Evolutionary conservation across 2,113 vertebrate species (phyloP), one percentile per base, ranked within the genome.

Genomic region (Anser cygnoides): DNA sequence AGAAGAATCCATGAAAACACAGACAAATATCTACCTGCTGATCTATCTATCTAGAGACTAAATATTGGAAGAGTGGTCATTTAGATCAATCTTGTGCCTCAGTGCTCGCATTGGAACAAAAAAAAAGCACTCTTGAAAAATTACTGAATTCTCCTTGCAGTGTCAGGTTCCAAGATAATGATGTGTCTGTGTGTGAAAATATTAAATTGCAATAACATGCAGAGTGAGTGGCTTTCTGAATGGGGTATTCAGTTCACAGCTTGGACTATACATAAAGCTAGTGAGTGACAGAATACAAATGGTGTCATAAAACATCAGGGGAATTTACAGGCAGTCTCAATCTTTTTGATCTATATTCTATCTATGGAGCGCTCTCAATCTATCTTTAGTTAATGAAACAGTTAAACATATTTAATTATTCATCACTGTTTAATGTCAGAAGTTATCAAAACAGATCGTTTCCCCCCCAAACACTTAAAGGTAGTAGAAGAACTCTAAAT

Each of bases 171-270:
- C 99, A 97, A 97, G 98, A 98, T 99, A 99, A 99, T 98, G 99
- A 99, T 97, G 98, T 98, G 98, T 98, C 98, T 98, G 98, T 98
- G 99, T 98, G 99, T 98, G 99, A 99, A 99, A 99, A 99, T 99
- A 99, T 99, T 99, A 98, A 99, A 99, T 99, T 99, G 99, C 99
- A 99, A 98, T 99, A 99, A 99, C 99, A 99, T 98, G 98, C 98
- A 97, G 97, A 96, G 98, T 95, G 98, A 98, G 98, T 97, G 96
- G 97, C 98, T 98, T 98, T 98, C 98, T 98, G 98, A 99, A 99
- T 98, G 97, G 98, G 98, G 98, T 98, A 98, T 99, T 99, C 98
- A 98, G 98, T 98, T 96, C 98, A 83, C 98, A 98, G 97, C 97
- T 97, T 92, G 97, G 96, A 84, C 97, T 62, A 89, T 79, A 89